phyloP scores from a whole-genome alignment of 2,113 vertebrate species.

The Ammodytes dubius region DNA sequence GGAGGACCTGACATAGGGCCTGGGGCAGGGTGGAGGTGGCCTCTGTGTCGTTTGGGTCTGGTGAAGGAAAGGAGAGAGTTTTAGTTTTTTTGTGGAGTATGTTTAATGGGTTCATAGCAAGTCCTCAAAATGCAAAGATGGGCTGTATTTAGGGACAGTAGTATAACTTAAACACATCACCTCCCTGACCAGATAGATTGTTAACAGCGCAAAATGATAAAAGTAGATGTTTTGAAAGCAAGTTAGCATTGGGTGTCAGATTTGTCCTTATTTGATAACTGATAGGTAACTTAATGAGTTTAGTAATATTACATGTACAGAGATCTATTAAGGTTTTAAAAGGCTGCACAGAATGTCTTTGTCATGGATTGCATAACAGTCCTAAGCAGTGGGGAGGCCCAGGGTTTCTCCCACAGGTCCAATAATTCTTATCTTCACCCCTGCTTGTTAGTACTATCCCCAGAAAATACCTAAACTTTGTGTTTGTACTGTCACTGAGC shows the following conservation, averaged over 20 bases:
- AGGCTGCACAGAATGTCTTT: background rate
- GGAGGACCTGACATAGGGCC: constrained; percentile 34
- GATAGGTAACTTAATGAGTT: background rate
- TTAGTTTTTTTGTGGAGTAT: background rate
- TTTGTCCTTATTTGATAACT: background rate
- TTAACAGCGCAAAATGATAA: background rate
- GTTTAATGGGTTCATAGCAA: background rate
- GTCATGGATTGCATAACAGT: background rate
- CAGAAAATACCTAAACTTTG: background rate
- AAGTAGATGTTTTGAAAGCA: background rate
- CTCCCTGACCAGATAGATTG: no score
- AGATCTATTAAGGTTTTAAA: background rate
- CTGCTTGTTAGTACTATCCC: background rate
- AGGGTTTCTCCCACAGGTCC: no score
- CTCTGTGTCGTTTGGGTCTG: constrained; percentile 64
- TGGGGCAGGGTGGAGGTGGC: constrained; percentile 63
- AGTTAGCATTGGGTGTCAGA: background rate
- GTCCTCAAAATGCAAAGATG: background rate
- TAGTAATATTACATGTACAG: background rate
- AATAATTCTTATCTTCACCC: background rate
- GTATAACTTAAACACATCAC: background rate
- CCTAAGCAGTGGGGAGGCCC: background rate
- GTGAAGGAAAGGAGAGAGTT: background rate
- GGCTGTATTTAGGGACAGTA: background rate
- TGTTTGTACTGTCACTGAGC: background rate